Conservation (phyloP, 1,140 invertebrate species). For the Phymastichus coffea region DNA sequence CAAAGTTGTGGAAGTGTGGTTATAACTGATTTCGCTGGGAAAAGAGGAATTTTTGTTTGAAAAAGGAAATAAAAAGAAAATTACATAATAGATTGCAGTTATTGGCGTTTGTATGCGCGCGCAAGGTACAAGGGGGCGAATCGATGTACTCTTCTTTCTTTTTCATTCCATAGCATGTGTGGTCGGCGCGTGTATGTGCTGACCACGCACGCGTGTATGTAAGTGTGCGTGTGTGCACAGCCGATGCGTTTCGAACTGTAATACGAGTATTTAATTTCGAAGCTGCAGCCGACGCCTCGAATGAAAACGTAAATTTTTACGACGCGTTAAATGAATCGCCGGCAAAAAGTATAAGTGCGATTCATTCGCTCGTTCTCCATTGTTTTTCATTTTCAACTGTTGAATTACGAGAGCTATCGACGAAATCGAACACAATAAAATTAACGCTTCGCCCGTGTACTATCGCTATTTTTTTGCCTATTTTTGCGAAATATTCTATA, state of each 20-base stretch:
- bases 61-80: no score
- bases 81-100: no score
- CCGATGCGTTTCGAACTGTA: slow-evolving; percentile 11
- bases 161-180: no score
- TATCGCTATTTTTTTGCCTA: not conserved
- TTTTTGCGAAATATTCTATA: slow-evolving; percentile 6
- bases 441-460: not conserved
- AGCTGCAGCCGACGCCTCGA: not conserved
- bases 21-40: no score
- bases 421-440: slow-evolving; percentile 13
- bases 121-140: not conserved
- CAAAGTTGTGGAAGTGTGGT: no score
- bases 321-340: slow-evolving; percentile 17
- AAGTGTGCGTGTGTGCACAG: not conserved
- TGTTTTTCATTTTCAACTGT: no score
- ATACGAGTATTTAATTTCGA: slow-evolving; percentile 21
- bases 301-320: slow-evolving; percentile 24
- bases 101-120: not conserved
- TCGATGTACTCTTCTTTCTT: not conserved
- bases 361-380: no score
- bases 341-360: not conserved
- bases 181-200: no score
- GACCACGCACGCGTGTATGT: no score
- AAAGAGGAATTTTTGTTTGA: no score
- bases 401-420: not conserved